Evolutionary conservation across 2,797 vertebrate species (phyloP).

Genomic region (Artibeus jamaicensis): DNA sequence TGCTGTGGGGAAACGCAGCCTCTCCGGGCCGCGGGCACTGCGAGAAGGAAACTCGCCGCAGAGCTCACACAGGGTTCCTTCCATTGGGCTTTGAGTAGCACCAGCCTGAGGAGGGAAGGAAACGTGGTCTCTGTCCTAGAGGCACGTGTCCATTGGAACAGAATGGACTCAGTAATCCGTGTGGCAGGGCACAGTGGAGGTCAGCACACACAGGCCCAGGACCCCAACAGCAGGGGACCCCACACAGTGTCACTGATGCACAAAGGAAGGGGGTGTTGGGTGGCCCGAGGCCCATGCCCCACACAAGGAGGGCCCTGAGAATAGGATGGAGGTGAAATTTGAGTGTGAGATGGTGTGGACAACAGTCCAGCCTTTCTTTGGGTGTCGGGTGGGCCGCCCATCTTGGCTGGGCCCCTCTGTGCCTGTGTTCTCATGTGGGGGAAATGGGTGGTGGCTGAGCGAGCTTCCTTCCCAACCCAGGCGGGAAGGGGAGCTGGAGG

Average conservation of each 20-base stretch:
- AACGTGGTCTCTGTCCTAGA: not conserved
- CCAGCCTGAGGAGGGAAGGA: not conserved
- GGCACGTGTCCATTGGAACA: not conserved
- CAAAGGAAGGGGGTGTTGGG: not conserved
- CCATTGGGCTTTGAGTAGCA: not conserved
- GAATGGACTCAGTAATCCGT: not conserved
- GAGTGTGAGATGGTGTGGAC: not conserved
- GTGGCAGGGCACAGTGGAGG: accelerated
- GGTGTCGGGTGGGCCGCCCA: not conserved
- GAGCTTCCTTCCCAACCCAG: not conserved
- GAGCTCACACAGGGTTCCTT: not conserved
- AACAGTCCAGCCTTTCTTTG: not conserved
- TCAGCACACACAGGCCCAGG: not conserved
- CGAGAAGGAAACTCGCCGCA: not conserved
- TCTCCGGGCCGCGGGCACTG: not conserved
- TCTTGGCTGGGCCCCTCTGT: not conserved
- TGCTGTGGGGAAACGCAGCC: not conserved
- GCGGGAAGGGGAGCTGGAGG: not conserved
- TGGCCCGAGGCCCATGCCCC: accelerated
- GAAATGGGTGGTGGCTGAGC: not conserved
- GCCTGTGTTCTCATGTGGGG: not conserved
- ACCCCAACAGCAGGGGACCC: not conserved
- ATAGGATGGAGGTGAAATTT: not conserved
- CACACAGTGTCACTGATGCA: too few relatives aligned
- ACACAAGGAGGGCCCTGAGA: not conserved